These are phyloP conservation scores for Drosophila oshimai DNA, from an alignment of 1,140 invertebrate genomes.

Conservation along the genomic window DNA sequence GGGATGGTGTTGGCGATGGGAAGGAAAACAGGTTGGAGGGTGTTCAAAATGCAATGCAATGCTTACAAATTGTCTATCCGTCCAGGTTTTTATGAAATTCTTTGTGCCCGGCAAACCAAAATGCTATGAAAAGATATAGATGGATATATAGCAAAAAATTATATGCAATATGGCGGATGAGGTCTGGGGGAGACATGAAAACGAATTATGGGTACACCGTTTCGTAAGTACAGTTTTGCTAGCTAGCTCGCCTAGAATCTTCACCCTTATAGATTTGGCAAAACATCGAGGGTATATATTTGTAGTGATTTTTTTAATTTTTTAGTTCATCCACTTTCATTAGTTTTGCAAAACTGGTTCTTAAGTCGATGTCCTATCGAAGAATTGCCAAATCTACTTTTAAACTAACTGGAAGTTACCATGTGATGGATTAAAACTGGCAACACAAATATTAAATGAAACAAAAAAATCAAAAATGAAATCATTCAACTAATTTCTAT, in stretches of 20 bases:
- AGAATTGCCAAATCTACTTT: not conserved
- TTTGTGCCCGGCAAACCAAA: constrained; percentile 80
- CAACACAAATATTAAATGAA: constrained; percentile 11
- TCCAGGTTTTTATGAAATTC: constrained; percentile 81
- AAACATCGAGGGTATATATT: too few species aligned
- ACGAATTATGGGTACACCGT: constrained; percentile 26
- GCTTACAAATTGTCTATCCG: constrained; percentile 81
- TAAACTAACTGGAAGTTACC: not conserved
- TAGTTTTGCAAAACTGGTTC: too few species aligned
- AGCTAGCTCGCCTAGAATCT: not conserved
- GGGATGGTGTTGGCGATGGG: constrained; percentile 4
- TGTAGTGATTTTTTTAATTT: too few species aligned
- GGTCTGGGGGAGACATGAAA: constrained; percentile 11
- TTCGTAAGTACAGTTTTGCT: not conserved
- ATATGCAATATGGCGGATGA: constrained; percentile 47
- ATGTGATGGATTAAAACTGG: not conserved
- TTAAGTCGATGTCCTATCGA: too few species aligned
- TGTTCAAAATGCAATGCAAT: constrained; percentile 68
- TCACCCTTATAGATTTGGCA: not conserved
- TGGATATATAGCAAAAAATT: constrained; percentile 75
- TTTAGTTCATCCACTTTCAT: too few species aligned
- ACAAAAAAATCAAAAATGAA: not conserved
- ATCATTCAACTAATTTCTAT: constrained; percentile 1
- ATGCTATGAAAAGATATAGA: constrained; percentile 75
- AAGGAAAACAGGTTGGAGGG: constrained; percentile 22